Evolutionary conservation across 1,140 invertebrate species (phyloP).

Genomic region (Calliopsis andreniformis): DNA sequence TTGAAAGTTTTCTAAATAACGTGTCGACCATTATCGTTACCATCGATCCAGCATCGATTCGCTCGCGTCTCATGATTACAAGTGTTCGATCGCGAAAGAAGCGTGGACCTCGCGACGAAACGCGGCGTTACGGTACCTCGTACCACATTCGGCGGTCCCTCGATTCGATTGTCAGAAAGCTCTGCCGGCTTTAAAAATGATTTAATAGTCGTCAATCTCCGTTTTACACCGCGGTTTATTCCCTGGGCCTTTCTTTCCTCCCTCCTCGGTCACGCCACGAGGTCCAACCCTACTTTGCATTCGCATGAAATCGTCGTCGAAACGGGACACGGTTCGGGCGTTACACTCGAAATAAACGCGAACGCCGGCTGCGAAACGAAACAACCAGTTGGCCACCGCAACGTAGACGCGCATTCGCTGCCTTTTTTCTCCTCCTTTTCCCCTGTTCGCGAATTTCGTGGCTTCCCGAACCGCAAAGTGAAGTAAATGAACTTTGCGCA

Average conservation of each 20-base stretch:
- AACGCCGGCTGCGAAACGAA: background rate
- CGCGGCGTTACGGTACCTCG: conserved; percentile 52
- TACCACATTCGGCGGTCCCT: conserved; percentile 47
- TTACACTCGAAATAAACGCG: conserved; percentile 25
- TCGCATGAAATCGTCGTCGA: no score
- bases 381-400: background rate
- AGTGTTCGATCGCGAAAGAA: conserved; percentile 12
- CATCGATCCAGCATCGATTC: no score
- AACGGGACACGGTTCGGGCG: conserved; percentile 11
- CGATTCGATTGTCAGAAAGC: conserved; percentile 32
- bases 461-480: background rate
- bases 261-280: background rate
- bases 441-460: background rate
- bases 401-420: no score
- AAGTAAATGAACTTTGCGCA: no score
- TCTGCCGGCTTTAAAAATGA: conserved; percentile 39
- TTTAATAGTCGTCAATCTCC: conserved; percentile 47
- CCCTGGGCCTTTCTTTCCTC: background rate
- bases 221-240: conserved; percentile 29
- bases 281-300: conserved; percentile 11
- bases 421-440: background rate
- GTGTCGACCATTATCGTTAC: no score
- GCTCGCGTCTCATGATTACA: no score
- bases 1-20: no score
- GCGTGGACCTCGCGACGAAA: conserved; percentile 21